These are phyloP conservation scores for Pardosa pseudoannulata DNA, from an alignment of 2,888 invertebrate genomes.

Conservation along the genomic window DNA sequence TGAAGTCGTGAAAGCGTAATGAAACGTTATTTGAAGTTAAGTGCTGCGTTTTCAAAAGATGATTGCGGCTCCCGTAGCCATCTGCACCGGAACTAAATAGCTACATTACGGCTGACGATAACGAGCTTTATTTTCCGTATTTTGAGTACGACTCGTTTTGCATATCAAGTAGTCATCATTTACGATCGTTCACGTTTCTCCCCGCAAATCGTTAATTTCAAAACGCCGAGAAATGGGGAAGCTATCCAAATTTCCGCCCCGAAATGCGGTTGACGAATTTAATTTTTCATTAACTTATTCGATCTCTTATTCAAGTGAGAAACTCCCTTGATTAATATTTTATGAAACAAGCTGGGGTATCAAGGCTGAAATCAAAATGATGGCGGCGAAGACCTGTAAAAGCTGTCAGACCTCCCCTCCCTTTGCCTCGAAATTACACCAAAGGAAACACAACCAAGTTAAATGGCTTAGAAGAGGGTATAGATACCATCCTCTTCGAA, in stretches of 20 bases:
- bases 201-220: constrained; percentile 52
- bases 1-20: constrained; percentile 39
- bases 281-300: no score
- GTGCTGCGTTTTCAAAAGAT: constrained; percentile 41
- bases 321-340: no score
- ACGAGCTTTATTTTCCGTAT: constrained; percentile 67
- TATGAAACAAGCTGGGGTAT: no score
- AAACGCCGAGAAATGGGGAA: background rate
- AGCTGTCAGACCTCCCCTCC: no score
- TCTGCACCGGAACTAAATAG: constrained; percentile 50
- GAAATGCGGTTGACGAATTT: no score
- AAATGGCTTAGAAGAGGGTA: no score
- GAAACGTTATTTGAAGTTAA: constrained; percentile 50
- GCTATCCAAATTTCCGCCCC: background rate
- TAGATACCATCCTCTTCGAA: no score
- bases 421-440: no score
- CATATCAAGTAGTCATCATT: constrained; percentile 71
- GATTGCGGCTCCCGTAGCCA: constrained; percentile 35
- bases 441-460: no score
- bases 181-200: constrained; percentile 54
- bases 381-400: no score
- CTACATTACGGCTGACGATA: constrained; percentile 60
- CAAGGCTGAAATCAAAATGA: no score
- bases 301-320: no score
- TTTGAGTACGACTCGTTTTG: constrained; percentile 51